Evolutionary conservation across 2,113 vertebrate species (phyloP).

Genomic region (Menura novaehollandiae): DNA sequence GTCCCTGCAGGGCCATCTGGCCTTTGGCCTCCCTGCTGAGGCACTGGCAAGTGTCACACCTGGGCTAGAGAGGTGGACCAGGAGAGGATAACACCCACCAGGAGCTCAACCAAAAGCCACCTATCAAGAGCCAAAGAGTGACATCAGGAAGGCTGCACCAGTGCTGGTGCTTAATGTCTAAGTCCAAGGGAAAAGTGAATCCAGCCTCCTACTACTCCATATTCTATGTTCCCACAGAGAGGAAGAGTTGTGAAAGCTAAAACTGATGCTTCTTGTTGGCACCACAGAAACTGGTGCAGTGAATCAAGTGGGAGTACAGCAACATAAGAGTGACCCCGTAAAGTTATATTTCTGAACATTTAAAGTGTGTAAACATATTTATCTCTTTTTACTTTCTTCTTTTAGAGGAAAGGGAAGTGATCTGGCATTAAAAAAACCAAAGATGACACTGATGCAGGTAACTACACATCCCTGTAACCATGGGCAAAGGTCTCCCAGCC

Average conservation of each 20-base stretch:
- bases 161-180: not conserved
- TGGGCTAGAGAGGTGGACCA: not conserved
- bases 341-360: conserved; percentile 30
- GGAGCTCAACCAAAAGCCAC: not conserved
- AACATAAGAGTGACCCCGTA: not conserved
- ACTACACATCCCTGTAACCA: not conserved
- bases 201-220: not conserved
- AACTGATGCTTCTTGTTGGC: not conserved
- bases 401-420: not conserved
- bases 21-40: not conserved
- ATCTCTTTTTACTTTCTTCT: not conserved
- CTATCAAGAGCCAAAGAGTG: not conserved
- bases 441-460: not conserved
- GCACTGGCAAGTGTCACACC: accelerated
- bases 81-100: not conserved
- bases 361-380: conserved; percentile 1
- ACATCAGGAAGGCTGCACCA: not conserved
- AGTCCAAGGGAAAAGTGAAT: not conserved
- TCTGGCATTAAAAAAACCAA: not conserved
- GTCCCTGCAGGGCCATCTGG: not conserved
- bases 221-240: not conserved
- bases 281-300: not conserved
- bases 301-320: not conserved
- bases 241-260: not conserved
- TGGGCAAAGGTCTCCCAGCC: not conserved